Evolutionary conservation across 2,797 vertebrate species (phyloP).

Genomic region (Antrozous pallidus): DNA sequence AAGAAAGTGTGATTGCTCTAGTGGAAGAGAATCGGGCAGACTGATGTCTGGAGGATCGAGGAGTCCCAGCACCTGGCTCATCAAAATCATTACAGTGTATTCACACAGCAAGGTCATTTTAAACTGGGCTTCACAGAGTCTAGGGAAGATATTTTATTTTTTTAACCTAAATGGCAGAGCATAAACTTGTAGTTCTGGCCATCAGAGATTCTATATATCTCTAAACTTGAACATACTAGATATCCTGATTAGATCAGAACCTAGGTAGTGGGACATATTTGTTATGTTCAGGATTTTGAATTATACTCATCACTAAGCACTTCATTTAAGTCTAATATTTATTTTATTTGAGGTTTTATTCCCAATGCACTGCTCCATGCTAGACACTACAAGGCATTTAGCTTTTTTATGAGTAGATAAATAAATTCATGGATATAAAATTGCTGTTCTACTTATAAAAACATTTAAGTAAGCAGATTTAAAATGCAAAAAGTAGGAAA

Average conservation of each 20-base stretch:
- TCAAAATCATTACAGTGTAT: background rate
- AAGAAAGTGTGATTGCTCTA: background rate
- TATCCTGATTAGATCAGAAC: background rate
- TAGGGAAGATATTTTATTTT: background rate
- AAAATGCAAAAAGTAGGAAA: background rate
- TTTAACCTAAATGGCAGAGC: background rate
- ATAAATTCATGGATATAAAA: background rate
- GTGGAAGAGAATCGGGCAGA: background rate
- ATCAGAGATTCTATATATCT: background rate
- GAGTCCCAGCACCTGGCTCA: too few species aligned
- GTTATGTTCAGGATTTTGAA: background rate
- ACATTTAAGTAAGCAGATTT: background rate
- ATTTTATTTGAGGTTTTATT: background rate
- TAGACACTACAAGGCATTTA: background rate
- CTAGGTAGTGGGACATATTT: background rate
- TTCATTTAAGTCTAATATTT: background rate
- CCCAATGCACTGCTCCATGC: background rate
- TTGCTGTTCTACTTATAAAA: background rate
- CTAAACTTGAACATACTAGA: background rate
- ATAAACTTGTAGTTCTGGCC: background rate
- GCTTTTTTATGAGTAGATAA: background rate
- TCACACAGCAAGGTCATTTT: background rate
- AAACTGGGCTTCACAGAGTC: background rate
- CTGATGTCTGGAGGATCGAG: background rate
- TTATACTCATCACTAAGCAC: background rate